Conservation (phyloP, 1,140 invertebrate species). For the Macrotrachela quadricornifera region DNA sequence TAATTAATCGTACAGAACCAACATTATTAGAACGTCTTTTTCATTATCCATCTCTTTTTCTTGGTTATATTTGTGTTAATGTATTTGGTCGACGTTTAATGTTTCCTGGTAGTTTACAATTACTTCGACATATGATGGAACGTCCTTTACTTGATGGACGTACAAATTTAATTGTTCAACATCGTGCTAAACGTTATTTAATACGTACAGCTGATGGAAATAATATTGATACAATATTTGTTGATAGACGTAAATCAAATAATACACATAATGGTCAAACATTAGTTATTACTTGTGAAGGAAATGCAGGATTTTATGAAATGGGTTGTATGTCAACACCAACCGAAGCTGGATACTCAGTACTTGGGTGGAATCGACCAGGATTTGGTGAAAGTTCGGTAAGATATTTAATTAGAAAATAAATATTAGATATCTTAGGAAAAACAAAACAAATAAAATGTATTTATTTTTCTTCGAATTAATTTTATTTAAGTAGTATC, state of each 20-base stretch:
- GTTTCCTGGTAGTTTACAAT: neutral
- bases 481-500: too few relatives aligned
- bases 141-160: neutral
- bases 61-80: slow-evolving; percentile 1
- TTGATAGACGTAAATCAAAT: slow-evolving; percentile 43
- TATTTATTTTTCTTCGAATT: too few relatives aligned
- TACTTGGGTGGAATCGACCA: slow-evolving; percentile 93
- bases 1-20: too few relatives aligned
- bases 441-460: too few relatives aligned
- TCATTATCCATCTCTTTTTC: too few relatives aligned
- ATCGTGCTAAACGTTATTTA: slow-evolving; percentile 52
- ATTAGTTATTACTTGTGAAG: slow-evolving; percentile 60
- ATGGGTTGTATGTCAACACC: slow-evolving; percentile 69
- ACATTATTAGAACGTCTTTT: too few relatives aligned
- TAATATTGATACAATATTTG: slow-evolving; percentile 65
- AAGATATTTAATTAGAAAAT: too few relatives aligned
- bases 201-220: slow-evolving; percentile 57
- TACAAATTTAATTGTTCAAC: slow-evolving; percentile 16
- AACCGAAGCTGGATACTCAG: slow-evolving; percentile 62
- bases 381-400: slow-evolving; percentile 67
- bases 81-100: slow-evolving; percentile 5
- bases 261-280: neutral
- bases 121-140: slow-evolving; percentile 2
- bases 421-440: too few relatives aligned
- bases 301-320: slow-evolving; percentile 94